Evolutionary conservation across 2,888 invertebrate genomes (phyloP).

Genomic region (Leptopterna dolabrata): DNA sequence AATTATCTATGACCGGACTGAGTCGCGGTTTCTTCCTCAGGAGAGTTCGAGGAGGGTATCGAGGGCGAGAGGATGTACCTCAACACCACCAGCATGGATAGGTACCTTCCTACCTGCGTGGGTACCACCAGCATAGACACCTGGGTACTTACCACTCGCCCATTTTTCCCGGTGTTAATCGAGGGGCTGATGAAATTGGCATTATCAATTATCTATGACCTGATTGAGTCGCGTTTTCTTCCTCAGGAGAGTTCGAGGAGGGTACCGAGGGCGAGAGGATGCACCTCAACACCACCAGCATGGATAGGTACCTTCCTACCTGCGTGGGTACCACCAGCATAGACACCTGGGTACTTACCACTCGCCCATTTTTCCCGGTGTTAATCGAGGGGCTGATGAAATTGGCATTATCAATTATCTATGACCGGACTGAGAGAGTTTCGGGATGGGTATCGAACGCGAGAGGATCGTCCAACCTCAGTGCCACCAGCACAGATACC

Average conservation of each 20-base stretch:
- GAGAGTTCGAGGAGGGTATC: not conserved
- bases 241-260: not conserved
- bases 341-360: not conserved
- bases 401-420: constrained; percentile 1
- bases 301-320: too few species aligned
- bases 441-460: not conserved
- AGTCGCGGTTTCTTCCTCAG: not conserved
- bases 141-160: not conserved
- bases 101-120: too few species aligned
- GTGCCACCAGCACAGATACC: too few species aligned
- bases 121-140: not conserved
- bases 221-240: not conserved
- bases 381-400: not conserved
- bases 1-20: constrained; percentile 9
- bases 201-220: not conserved
- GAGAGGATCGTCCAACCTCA: too few species aligned
- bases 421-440: not conserved
- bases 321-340: too few species aligned
- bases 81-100: too few species aligned
- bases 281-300: too few species aligned
- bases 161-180: not conserved
- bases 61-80: not conserved
- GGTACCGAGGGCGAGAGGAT: not conserved
- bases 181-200: not conserved
- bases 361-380: not conserved